Evolutionary conservation across 2,113 vertebrate genomes (phyloP).

Genomic region (Oreochromis spilurus): DNA sequence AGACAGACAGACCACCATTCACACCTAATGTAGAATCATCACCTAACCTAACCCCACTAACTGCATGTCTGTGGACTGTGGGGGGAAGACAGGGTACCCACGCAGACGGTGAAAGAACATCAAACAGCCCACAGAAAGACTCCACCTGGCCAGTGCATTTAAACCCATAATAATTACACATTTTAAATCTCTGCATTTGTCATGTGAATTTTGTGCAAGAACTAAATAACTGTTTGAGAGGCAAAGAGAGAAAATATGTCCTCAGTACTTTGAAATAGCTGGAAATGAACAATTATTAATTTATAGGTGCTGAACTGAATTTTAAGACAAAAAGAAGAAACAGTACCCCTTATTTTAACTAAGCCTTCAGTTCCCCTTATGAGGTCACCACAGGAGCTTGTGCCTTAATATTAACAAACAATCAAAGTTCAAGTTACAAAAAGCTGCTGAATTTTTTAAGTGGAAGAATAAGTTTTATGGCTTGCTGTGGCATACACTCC

Average conservation of each 20-base stretch:
- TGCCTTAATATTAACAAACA: not conserved
- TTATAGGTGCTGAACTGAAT: not conserved
- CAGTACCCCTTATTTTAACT: too few species aligned
- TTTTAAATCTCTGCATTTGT: not conserved
- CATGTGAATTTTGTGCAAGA: not conserved
- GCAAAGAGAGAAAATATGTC: not conserved
- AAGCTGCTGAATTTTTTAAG: not conserved
- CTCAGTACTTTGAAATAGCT: not conserved
- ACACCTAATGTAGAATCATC: not conserved
- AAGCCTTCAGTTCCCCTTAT: not conserved
- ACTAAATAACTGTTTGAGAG: not conserved
- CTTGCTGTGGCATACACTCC: not conserved
- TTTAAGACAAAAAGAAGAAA: not conserved
- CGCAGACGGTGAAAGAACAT: not conserved
- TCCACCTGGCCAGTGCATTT: not conserved
- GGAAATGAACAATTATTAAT: not conserved
- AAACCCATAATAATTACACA: not conserved
- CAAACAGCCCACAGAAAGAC: not conserved
- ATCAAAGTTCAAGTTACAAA: not conserved
- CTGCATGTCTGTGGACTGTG: not conserved
- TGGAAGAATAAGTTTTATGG: not conserved
- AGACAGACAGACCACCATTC: not conserved
- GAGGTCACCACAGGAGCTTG: not conserved
- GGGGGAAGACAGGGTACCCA: not conserved
- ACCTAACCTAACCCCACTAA: not conserved